Evolutionary conservation across 2,797 vertebrate genomes (phyloP).

Genomic region (Pipistrellus nathusii): DNA sequence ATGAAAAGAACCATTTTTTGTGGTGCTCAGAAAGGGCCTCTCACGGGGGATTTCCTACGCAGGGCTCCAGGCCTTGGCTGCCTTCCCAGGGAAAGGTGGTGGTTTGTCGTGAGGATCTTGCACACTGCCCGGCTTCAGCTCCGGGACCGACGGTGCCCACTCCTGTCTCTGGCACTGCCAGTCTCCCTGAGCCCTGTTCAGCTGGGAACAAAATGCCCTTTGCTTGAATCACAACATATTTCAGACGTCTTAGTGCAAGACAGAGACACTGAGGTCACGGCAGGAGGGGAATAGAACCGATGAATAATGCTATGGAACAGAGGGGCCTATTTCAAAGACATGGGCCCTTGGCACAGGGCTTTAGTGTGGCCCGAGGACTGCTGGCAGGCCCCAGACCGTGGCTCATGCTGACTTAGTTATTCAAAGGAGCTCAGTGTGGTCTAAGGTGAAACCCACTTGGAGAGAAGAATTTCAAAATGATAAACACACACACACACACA

Average conservation of each 20-base stretch:
- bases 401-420: neutral
- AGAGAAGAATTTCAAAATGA: slow-evolving; percentile 33
- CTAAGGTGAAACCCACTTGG: neutral
- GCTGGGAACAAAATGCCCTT: slow-evolving; percentile 46
- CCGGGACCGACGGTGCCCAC: neutral
- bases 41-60: slow-evolving; percentile 79
- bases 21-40: slow-evolving; percentile 73
- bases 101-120: slow-evolving; percentile 30
- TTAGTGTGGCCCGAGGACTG: neutral
- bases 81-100: slow-evolving; percentile 78
- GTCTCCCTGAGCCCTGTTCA: slow-evolving; percentile 32
- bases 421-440: neutral
- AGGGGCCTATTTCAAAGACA: slow-evolving; percentile 6
- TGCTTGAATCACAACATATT: neutral
- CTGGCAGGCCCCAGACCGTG: neutral
- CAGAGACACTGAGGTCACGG: neutral
- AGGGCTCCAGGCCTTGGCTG: slow-evolving; percentile 73
- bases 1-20: slow-evolving; percentile 83
- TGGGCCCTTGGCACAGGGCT: neutral
- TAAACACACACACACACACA: too few species aligned
- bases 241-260: neutral
- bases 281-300: neutral
- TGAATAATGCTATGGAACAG: neutral
- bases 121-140: slow-evolving; percentile 40
- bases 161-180: slow-evolving; percentile 17